Evolutionary conservation across 2,113 vertebrate species (phyloP), one percentile per base, ranked within the genome.

Genomic region (Heliornis fulica): DNA sequence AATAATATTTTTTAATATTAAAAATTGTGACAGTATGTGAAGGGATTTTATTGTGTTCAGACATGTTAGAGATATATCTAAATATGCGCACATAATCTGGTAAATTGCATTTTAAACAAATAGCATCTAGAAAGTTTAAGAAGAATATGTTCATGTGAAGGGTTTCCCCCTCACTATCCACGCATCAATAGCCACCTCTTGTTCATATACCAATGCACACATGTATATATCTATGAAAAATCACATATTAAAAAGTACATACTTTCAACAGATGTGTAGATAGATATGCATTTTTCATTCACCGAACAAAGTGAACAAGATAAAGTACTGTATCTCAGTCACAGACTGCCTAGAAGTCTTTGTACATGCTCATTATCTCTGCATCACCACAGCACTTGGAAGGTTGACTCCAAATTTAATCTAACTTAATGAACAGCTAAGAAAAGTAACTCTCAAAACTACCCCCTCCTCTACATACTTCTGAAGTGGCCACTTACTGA

Each of bases 211-310:
- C 79, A 68, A 46, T 43, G 7, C 6, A 60, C 12, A 34, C 41
- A 7, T 19, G 34, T 41, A 14, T 19, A 50, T 78, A 29, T 34
- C 41, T 45, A 3, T 60, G 32, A 71, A 43, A 71, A 63, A 66
- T 83, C 51, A 38, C 26, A 5, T 10, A 29, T 48, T 13, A 76
- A 36, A 94, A 48, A 18, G 72, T 41, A 15, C 6, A 20, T 13
- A n/a, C 0, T 0, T 3, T 2, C n/a, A 66, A 40, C 21, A 32
- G 59, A 46, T 7, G 1, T 68, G 12, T 17, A 40, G 56, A 8
- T 45, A 45, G 53, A 16, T 46, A 26, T 7, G 12, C 5, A 20
- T 20, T 63, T 81, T 82, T 61, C 50, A 22, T 18, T 57, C 23
- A 19, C 19, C 69, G 46, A 46, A 31, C 2, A 63, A 50, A 75